Percentiles rank a stretch among this genome's conserved stretches.
Evolutionary conservation across 1,140 invertebrate species (phyloP).

Genomic region (Arion vulgaris): DNA sequence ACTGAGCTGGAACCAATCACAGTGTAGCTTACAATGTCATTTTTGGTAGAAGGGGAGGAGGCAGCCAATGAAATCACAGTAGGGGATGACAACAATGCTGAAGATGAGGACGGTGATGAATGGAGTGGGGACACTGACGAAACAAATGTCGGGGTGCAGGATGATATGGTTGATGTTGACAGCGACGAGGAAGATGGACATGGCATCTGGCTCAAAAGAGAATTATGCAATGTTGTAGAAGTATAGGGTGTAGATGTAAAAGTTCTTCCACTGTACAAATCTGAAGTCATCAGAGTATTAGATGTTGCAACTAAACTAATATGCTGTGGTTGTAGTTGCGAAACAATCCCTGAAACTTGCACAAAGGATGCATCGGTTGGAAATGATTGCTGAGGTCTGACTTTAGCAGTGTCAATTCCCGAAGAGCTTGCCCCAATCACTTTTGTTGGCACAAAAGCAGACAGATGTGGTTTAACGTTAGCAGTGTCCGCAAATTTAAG

Average conservation of each 20-base stretch:
- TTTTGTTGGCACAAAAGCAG: background rate
- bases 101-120: background rate
- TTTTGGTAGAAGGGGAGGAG: constrained; percentile 18
- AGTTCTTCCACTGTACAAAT: background rate
- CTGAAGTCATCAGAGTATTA: background rate
- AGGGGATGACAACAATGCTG: background rate
- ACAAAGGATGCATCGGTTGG: background rate
- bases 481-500: background rate
- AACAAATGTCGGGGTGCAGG: background rate
- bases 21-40: constrained; percentile 30
- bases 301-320: background rate
- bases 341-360: background rate
- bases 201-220: background rate
- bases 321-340: background rate
- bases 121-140: background rate
- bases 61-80: constrained; percentile 32
- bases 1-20: constrained; percentile 26
- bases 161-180: background rate
- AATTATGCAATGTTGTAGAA: background rate
- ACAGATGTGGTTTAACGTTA: background rate
- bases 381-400: background rate
- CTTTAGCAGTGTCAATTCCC: background rate
- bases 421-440: background rate
- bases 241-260: background rate
- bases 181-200: background rate